Percentiles rank a stretch among this genome's conserved stretches.
Evolutionary conservation across 2,888 invertebrate species (phyloP).

Genomic region (Nebria brevicollis): DNA sequence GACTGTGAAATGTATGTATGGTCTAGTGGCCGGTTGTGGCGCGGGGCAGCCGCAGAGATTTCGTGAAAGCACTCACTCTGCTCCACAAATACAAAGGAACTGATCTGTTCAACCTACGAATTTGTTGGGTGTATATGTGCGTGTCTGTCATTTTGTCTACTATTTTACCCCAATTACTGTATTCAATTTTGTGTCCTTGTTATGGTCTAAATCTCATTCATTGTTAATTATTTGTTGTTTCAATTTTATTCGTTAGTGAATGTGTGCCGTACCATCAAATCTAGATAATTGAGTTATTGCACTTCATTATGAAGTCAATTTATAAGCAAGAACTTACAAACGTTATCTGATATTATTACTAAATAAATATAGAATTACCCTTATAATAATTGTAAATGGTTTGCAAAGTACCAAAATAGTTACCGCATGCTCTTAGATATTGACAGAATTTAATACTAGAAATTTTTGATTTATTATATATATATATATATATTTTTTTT

Average conservation of each 20-base stretch:
- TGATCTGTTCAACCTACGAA: not conserved
- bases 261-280: not conserved
- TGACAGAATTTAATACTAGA: too few species aligned
- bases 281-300: too few species aligned
- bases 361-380: too few species aligned
- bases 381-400: too few species aligned
- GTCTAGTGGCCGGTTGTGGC: not conserved
- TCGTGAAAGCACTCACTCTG: not conserved
- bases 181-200: not conserved
- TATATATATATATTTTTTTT: too few species aligned
- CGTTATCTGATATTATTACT: too few species aligned
- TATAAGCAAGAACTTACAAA: too few species aligned
- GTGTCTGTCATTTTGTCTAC: not conserved
- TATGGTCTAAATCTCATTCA: not conserved
- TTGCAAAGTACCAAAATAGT: too few species aligned
- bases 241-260: not conserved
- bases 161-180: not conserved
- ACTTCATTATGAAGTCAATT: too few species aligned
- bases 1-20: slow-evolving; percentile 31
- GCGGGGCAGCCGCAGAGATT: not conserved
- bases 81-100: not conserved
- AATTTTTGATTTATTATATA: too few species aligned
- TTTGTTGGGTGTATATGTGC: not conserved
- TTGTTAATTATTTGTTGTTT: not conserved
- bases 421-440: too few species aligned